These are phyloP conservation scores for Cephus nigrinus DNA, from an alignment of 2,888 invertebrate species.

Conservation along the genomic window DNA sequence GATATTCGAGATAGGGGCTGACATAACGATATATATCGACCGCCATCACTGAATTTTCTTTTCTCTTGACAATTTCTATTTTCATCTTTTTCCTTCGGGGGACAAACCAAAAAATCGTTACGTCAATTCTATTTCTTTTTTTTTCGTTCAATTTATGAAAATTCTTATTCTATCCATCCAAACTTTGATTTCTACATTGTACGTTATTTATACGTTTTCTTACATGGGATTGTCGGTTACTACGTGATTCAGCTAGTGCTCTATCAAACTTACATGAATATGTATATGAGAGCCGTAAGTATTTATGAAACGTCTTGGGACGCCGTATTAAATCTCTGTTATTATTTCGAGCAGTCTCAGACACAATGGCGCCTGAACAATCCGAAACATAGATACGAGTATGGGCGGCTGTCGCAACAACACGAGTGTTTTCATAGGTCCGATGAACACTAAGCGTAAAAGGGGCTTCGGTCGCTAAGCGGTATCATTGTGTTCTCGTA, in stretches of 20 bases:
- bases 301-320: background rate
- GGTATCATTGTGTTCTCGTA: conserved; percentile 31
- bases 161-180: too few relatives aligned
- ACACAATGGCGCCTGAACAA: conserved; percentile 27
- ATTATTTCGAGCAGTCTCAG: conserved; percentile 1
- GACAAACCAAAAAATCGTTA: too few relatives aligned
- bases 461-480: conserved; percentile 31
- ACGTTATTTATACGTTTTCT: background rate
- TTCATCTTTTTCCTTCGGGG: too few relatives aligned
- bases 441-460: conserved; percentile 34
- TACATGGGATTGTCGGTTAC: background rate
- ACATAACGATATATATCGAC: background rate
- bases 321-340: background rate
- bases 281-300: conserved; percentile 8
- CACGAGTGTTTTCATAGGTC: conserved; percentile 53
- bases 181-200: background rate
- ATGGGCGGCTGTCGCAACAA: conserved; percentile 53
- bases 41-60: background rate
- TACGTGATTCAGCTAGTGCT: background rate
- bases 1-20: conserved; percentile 34
- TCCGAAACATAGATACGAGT: conserved; percentile 45
- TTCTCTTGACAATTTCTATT: too few relatives aligned
- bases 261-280: conserved; percentile 2
- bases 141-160: too few relatives aligned
- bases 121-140: background rate